Conservation (phyloP, 2,797 vertebrate species). For the Austrolebias charrua region DNA sequence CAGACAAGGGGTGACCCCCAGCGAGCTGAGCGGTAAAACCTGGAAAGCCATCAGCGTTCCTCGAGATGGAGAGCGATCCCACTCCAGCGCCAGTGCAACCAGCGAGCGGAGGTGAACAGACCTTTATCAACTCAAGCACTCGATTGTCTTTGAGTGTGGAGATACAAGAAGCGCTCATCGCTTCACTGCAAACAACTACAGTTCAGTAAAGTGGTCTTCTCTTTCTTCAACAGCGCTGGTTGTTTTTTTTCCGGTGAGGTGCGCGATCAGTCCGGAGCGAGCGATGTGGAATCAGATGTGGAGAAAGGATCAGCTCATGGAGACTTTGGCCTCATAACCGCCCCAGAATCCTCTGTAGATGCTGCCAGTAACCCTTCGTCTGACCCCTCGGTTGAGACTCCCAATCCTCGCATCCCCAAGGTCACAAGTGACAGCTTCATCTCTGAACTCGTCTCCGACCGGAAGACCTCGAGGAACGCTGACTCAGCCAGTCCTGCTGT, state of each 20-base stretch:
- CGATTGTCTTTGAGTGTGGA: neutral
- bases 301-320: conserved; percentile 65
- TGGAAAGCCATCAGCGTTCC: conserved; percentile 87
- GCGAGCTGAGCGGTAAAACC: conserved; percentile 92
- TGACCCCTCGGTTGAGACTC: conserved; percentile 23
- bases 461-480: conserved; percentile 43
- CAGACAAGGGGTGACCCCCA: conserved; percentile 91
- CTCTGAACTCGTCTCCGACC: conserved; percentile 81
- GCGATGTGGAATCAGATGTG: conserved; percentile 82
- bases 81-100: conserved; percentile 85
- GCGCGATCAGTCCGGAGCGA: conserved; percentile 77
- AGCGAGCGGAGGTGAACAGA: conserved; percentile 87
- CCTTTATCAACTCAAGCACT: neutral
- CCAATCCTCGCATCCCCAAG: conserved; percentile 75
- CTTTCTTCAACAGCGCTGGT: conserved; percentile 83
- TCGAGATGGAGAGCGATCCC: conserved; percentile 87
- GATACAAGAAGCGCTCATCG: neutral
- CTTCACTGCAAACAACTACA: neutral
- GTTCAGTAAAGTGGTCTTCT: neutral
- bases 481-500: conserved; percentile 40
- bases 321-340: neutral
- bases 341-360: conserved; percentile 23
- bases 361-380: conserved; percentile 15
- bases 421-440: conserved; percentile 86
- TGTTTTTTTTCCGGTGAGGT: conserved; percentile 94